Conservation (phyloP, 2,113 vertebrate species). For the Physeter macrocephalus region DNA sequence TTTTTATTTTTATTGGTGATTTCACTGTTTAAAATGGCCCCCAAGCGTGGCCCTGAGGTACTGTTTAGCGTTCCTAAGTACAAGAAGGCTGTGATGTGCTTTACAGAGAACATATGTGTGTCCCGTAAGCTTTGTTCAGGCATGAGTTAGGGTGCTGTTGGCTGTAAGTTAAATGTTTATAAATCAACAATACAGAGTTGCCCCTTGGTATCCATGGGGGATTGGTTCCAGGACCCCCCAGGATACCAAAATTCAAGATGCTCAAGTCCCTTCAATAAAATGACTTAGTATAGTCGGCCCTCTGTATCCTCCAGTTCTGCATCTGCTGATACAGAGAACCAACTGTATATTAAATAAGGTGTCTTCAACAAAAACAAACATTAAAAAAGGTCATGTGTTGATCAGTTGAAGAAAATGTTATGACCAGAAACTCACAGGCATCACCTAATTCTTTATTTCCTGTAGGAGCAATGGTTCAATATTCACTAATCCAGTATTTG, state of each 20-base stretch:
- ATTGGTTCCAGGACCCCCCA: neutral
- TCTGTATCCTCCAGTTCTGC: neutral
- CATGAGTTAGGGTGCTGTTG: neutral
- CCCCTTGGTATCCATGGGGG: neutral
- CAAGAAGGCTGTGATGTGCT: neutral
- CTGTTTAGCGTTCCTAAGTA: neutral
- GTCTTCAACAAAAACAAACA: neutral
- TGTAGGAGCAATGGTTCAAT: neutral
- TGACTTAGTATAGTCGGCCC: neutral
- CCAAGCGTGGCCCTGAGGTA: neutral
- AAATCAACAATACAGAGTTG: neutral
- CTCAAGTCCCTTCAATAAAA: neutral
- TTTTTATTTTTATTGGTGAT: neutral
- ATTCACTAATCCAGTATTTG: neutral
- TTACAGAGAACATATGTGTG: neutral
- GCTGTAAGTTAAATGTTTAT: neutral
- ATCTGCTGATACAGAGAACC: neutral
- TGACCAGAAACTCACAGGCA: neutral
- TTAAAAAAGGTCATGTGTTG: neutral
- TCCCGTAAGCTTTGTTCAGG: neutral
- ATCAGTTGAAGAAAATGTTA: neutral
- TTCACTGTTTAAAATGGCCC: neutral
- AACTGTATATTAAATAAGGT: neutral
- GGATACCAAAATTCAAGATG: neutral
- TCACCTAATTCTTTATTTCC: neutral